Conservation (phyloP, 2,113 vertebrate genomes). For the Calonectris borealis region DNA sequence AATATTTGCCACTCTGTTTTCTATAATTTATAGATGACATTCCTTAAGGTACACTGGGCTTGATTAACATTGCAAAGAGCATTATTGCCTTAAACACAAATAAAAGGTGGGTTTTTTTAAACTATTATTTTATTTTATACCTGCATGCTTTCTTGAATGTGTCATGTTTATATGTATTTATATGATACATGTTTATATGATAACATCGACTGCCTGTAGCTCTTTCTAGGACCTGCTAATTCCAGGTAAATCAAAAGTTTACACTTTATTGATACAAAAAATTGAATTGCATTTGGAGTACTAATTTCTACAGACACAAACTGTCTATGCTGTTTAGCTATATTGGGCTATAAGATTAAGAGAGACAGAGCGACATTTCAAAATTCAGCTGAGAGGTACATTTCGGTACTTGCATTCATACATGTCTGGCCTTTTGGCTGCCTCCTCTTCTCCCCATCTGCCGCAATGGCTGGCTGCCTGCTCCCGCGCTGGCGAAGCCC, state of each 20-base stretch:
- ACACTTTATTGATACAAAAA: neutral
- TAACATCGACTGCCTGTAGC: neutral
- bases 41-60: neutral
- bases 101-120: fast-evolving
- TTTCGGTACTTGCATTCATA: slow-evolving; percentile 8
- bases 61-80: neutral
- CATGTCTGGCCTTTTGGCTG: slow-evolving; percentile 54
- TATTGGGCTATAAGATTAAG: neutral
- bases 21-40: neutral
- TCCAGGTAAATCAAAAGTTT: neutral
- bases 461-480: slow-evolving; percentile 51
- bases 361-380: slow-evolving; percentile 18
- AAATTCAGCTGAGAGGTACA: slow-evolving; percentile 6
- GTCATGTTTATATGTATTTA: neutral
- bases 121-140: neutral
- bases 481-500: neutral
- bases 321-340: neutral
- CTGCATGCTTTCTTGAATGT: neutral
- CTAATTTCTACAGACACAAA: neutral
- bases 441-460: slow-evolving; percentile 62
- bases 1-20: neutral
- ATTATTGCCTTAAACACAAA: neutral
- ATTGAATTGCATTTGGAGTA: neutral
- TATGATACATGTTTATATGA: neutral
- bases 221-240: neutral